These are phyloP conservation scores for Coccyzus lansbergi DNA, from an alignment of 2,797 vertebrate genomes.

Conservation along the genomic window DNA sequence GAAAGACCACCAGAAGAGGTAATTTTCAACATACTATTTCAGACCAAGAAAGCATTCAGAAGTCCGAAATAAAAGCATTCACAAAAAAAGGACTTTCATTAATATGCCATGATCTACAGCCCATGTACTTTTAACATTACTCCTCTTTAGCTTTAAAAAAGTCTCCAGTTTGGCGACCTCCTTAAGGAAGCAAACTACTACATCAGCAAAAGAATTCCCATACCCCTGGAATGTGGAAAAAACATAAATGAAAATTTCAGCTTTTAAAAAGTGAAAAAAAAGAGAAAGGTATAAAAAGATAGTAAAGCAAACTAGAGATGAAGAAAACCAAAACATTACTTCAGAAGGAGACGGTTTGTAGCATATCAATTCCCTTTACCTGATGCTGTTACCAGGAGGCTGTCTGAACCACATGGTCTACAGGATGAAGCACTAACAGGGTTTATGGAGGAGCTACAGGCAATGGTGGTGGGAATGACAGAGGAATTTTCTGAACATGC, in stretches of 20 bases:
- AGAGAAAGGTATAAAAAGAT: conserved; percentile 20
- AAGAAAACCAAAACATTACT: conserved; percentile 60
- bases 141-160: not conserved
- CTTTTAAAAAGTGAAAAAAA: conserved; percentile 51
- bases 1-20: not conserved
- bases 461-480: conserved; percentile 87
- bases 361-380: conserved; percentile 90
- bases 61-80: not conserved
- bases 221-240: conserved; percentile 69
- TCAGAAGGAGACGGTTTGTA: conserved; percentile 76
- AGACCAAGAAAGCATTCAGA: not conserved
- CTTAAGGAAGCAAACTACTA: not conserved
- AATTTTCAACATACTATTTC: not conserved
- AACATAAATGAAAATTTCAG: not conserved
- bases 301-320: conserved; percentile 39
- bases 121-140: not conserved
- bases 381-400: conserved; percentile 99
- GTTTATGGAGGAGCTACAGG: conserved; percentile 91
- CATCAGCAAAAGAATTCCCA: conserved; percentile 74
- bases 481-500: conserved; percentile 94
- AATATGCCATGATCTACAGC: not conserved
- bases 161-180: not conserved
- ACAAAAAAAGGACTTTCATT: not conserved
- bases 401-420: conserved; percentile 92
- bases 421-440: conserved; percentile 92